Evolutionary conservation across 2,797 vertebrate species (phyloP), one percentile per base, ranked within the genome.

Genomic region (Sebastes aleutianus): DNA sequence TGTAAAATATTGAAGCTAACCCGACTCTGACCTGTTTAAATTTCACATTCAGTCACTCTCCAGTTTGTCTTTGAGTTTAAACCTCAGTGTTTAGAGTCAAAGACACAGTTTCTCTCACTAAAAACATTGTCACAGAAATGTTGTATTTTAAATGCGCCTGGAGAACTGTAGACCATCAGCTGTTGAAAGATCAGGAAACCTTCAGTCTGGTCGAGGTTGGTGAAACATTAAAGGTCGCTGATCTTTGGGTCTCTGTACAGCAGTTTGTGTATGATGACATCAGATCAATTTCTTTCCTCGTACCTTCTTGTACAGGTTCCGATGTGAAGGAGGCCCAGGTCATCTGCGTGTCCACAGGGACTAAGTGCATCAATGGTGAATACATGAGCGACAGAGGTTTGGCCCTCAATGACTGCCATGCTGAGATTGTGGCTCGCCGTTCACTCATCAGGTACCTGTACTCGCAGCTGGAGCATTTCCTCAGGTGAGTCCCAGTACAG

Each of bases 331-430:
- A 98, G 57, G 98, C 98, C 78, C 95, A 96, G 91, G 98, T 99
- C 85, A 96, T 99, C 88, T 98, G 98, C 47, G 95, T 99, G 61
- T 97, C 98, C 20, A 98, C 98, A 0, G 98, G 98, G 63, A 99
- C 98, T 2, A 99, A 99, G 76, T 99, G 98, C 76, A 98, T 99
- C 83, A 97, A 97, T 4, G 97, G 98, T 9, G 98, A 99, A 91
- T 98, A 99, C 89, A 98, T 97, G 97, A 99, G 98, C 1, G 97
- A 98, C 71, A 95, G 96, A 13, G 98, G 98, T 66, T 94, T 99
- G 62, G 98, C 97, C 0, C 89, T 99, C 26, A 99, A 99, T 1
- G 98, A 99, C 89, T 99, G 98, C 92, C 98, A 99, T 1, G 98
- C 98, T 0, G 98, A 99, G 93, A 97, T 99, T 59, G 93, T 99